Base-by-base conservation (phyloP, 1,140 invertebrate genomes). In the Aphaenogaster floridana region DNA sequence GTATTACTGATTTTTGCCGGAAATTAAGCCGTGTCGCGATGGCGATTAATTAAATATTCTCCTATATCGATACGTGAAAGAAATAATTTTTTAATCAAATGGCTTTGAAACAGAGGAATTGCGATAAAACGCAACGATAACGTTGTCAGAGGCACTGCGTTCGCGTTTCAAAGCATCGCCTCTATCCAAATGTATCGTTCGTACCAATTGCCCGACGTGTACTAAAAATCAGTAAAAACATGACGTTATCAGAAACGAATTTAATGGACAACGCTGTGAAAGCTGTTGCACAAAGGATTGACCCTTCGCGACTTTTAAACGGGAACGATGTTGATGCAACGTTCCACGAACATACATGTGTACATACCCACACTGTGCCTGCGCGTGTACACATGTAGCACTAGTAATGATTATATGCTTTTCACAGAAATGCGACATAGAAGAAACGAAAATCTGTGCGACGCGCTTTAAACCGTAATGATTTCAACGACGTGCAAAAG, bases 21-120 rank as follows among this genome's bases (percentile, higher is more conserved):
- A 17, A 76, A 50, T 81, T 71, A 81, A 81, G 21, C 48, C 17
- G 7, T n/a, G 39, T n/a, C 36, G 63, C 8, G 17, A 81, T 42
- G 21, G 15, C 39, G 54, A 76, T 61, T 76, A 74, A 84, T 84
- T 76, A 63, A 84, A 84, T 61, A 39, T n/a, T n/a, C 28, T 39
- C 4, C 21, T 11, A 21, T 84, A 17, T 48, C 42, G 48, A 15
- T 50, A 45, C 9, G 42, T 2, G 63, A 76, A 48, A 76, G 80
- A 84, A 74, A 50, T 84, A 74, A 61, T 84, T 74, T 76, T 84
- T 84, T 61, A 61, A 84, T 50, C 36, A 21, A 76, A 84, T 11
- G 17, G 28, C 17, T 74, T 81, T 69, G 28, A 42, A 45, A 80
- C 8, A 66, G 6, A 13, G 54, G 15, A 83, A 76, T 39, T 17